Evolutionary conservation across 2,888 invertebrate species (phyloP).

Genomic region (Amaurobius ferox): DNA sequence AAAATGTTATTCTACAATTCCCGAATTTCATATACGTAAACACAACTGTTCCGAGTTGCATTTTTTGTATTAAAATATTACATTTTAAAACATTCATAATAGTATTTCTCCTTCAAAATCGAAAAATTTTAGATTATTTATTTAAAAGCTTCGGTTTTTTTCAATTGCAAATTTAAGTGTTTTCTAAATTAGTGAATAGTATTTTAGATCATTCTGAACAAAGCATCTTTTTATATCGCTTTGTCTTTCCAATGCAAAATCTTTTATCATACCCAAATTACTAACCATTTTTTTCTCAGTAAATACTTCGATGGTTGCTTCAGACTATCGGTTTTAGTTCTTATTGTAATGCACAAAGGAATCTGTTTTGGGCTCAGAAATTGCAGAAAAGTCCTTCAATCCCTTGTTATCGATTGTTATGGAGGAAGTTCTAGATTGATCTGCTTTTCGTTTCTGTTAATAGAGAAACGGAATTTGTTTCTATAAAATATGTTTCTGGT

Average conservation of each 20-base stretch:
- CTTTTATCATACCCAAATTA: background rate
- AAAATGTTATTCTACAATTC: too few relatives aligned
- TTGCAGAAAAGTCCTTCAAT: background rate
- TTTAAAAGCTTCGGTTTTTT: too few relatives aligned
- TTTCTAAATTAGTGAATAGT: background rate
- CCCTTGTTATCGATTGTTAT: background rate
- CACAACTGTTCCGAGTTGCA: too few relatives aligned
- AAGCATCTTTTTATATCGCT: background rate
- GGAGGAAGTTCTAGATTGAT: background rate
- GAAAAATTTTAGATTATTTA: too few relatives aligned
- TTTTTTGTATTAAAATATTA: too few relatives aligned
- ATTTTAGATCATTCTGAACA: background rate
- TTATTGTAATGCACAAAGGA: slow-evolving; percentile 2
- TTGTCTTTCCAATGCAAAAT: background rate
- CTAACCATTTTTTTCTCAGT: background rate
- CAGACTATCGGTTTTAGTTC: slow-evolving; percentile 2
- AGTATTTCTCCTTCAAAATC: too few relatives aligned
- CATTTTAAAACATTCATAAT: too few relatives aligned
- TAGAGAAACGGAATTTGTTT: background rate
- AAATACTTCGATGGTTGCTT: background rate
- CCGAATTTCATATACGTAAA: too few relatives aligned
- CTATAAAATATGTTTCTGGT: too few relatives aligned
- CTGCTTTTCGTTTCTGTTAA: background rate
- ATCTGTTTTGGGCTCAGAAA: background rate
- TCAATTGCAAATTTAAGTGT: background rate